Percentiles rank a stretch among this genome's conserved stretches.
Evolutionary conservation across 37 sponge, comb jelly and placozoan genomes (phyloP).

Genomic region (Cliona cf. orientalis): DNA sequence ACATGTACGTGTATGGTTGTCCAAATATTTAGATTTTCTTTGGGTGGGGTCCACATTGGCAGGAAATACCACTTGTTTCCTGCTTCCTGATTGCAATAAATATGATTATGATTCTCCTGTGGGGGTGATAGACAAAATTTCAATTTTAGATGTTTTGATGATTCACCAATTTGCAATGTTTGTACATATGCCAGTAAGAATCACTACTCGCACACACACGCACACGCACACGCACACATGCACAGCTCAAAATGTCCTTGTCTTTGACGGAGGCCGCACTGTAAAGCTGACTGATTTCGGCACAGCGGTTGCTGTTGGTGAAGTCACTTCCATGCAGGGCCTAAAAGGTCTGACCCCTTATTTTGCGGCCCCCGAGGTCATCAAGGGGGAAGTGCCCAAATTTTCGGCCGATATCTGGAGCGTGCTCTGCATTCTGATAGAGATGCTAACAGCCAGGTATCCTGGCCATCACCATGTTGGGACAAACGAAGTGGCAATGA

Average conservation of each 20-base stretch:
- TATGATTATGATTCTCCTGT: not conserved
- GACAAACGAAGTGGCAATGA: not conserved
- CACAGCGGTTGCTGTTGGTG: slow-evolving; percentile 30
- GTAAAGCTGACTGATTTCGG: slow-evolving; percentile 66
- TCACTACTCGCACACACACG: not conserved
- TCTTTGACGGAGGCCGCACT: slow-evolving; percentile 42
- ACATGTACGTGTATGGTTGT: no score
- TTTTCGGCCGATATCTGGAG: slow-evolving; percentile 64
- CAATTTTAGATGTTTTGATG: not conserved
- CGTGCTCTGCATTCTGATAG: slow-evolving; percentile 42
- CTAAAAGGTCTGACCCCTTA: slow-evolving; percentile 38
- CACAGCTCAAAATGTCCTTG: slow-evolving; percentile 40
- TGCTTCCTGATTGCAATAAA: no score
- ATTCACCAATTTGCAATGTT: not conserved
- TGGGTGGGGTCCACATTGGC: no score
- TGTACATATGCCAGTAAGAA: not conserved
- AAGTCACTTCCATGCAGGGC: not conserved
- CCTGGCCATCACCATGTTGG: slow-evolving; percentile 11
- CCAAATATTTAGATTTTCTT: no score
- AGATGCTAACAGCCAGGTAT: slow-evolving; percentile 41
- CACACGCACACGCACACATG: slow-evolving; percentile 1
- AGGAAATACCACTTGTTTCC: no score
- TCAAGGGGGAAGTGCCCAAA: not conserved
- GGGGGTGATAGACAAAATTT: not conserved
- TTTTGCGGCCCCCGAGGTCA: slow-evolving; percentile 67